These are phyloP conservation scores for Spermophilus dauricus DNA, from an alignment of 2,113 vertebrate species.

Conservation along the genomic window DNA sequence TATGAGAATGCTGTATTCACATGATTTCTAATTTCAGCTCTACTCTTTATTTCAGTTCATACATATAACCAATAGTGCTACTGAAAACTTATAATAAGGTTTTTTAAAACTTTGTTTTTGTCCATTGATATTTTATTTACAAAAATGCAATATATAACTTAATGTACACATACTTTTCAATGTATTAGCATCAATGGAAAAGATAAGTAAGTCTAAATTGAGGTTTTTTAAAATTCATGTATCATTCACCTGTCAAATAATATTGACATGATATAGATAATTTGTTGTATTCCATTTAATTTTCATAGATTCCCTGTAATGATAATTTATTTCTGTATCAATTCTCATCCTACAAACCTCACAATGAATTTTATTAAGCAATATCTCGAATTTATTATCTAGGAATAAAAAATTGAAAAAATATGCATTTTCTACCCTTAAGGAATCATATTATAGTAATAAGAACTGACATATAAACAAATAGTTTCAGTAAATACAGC, in stretches of 20 bases:
- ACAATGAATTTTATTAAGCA: background rate
- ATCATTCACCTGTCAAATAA: constrained; percentile 43
- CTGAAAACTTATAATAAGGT: background rate
- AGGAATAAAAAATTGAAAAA: constrained; percentile 16
- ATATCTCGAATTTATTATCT: background rate
- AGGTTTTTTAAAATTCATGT: background rate
- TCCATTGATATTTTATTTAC: constrained; percentile 34
- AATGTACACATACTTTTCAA: constrained; percentile 17
- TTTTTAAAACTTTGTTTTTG: background rate
- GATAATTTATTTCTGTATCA: background rate
- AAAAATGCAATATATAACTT: constrained; percentile 15
- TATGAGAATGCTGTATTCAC: background rate
- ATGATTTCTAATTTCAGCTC: background rate
- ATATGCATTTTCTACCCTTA: background rate
- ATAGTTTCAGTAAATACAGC: background rate
- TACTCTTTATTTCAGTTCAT: background rate
- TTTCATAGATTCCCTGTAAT: background rate
- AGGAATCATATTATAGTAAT: background rate
- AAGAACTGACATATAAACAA: background rate
- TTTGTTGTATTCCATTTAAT: background rate
- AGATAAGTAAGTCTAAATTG: constrained; percentile 32
- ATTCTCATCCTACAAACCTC: background rate
- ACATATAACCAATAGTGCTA: background rate
- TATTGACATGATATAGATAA: background rate
- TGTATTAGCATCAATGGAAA: background rate